Evolutionary conservation across 1,140 invertebrate genomes (phyloP).

Genomic region (Brachionus plicatilis): DNA sequence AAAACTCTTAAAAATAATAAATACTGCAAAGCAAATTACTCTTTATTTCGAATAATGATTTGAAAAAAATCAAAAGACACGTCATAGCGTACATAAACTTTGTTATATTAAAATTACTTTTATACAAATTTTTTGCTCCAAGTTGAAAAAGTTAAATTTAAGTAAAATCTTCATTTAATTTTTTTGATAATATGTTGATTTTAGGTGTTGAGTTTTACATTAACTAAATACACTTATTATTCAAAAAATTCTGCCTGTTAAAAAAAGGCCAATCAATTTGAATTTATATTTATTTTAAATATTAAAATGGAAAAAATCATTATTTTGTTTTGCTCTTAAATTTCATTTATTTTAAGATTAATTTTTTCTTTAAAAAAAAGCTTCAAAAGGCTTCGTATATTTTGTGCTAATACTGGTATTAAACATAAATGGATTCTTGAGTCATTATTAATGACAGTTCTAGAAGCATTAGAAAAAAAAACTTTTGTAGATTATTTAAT

Average conservation of each 20-base stretch:
- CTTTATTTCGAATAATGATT: neutral
- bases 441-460: no score
- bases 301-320: neutral
- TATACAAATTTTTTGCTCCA: neutral
- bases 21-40: neutral
- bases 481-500: no score
- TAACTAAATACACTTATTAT: neutral
- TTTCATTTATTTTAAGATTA: neutral
- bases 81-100: neutral
- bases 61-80: neutral
- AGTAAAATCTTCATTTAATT: no score
- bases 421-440: neutral
- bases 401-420: neutral
- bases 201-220: neutral
- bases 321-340: no score
- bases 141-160: no score
- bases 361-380: neutral
- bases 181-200: no score
- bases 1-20: neutral
- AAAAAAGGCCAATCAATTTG: neutral
- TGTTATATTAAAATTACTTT: neutral
- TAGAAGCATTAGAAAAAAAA: no score
- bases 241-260: neutral
- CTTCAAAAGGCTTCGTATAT: neutral
- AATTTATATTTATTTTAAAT: neutral